These are phyloP conservation scores for Trichopoda pennipes DNA, from an alignment of 2,888 invertebrate species.

Conservation along the genomic window DNA sequence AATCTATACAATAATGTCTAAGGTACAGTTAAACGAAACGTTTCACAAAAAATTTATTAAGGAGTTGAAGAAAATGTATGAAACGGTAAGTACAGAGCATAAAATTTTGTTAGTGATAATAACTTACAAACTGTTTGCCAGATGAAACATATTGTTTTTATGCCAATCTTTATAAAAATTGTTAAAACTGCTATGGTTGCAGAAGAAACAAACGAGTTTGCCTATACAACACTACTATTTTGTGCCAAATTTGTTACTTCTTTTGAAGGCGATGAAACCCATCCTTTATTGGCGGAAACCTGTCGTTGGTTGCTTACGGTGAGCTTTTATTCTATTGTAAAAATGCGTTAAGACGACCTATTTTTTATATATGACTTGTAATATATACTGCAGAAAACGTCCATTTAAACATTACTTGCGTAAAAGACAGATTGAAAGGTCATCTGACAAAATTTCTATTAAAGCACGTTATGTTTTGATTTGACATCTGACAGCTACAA, in stretches of 20 bases:
- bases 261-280: slow-evolving; percentile 82
- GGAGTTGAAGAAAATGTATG: slow-evolving; percentile 84
- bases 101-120: not conserved
- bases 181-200: slow-evolving; percentile 85
- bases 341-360: no score
- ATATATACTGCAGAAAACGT: no score
- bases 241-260: slow-evolving; percentile 87
- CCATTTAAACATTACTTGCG: no score
- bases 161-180: slow-evolving; percentile 84
- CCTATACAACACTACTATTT: slow-evolving; percentile 87
- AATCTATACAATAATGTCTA: slow-evolving; percentile 83
- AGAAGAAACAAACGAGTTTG: slow-evolving; percentile 86
- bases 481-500: no score
- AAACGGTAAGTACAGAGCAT: slow-evolving; percentile 82
- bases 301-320: slow-evolving; percentile 77
- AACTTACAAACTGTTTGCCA: slow-evolving; percentile 71
- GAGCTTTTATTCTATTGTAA: slow-evolving; percentile 38
- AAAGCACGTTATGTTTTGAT: no score
- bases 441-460: no score
- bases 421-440: no score
- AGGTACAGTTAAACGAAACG: slow-evolving; percentile 85
- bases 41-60: slow-evolving; percentile 85
- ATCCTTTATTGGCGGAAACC: slow-evolving; percentile 75
- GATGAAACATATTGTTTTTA: slow-evolving; percentile 83
- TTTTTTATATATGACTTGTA: no score